phyloP scores from a whole-genome alignment of 2,113 vertebrate genomes.

The Toxostoma redivivum region DNA sequence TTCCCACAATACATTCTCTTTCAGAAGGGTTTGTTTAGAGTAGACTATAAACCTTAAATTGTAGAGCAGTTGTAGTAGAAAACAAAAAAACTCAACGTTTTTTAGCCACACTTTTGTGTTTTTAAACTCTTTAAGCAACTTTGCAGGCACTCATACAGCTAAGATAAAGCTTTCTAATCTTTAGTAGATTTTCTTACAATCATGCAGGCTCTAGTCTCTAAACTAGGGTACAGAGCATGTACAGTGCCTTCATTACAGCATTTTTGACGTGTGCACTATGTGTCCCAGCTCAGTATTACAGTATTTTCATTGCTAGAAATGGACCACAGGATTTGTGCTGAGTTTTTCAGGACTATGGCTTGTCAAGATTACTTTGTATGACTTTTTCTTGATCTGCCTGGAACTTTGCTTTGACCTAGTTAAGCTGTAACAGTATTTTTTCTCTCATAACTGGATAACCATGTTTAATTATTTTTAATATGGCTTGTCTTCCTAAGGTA shows the following conservation, averaged over 20 bases:
- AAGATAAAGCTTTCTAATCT: neutral
- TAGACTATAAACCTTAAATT: neutral
- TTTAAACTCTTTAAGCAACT: neutral
- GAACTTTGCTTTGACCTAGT: neutral
- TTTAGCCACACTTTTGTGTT: neutral
- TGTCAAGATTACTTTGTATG: neutral
- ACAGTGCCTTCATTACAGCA: neutral
- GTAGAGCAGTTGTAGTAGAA: neutral
- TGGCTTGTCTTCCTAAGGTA: neutral
- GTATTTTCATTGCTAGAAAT: neutral
- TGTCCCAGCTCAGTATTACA: neutral
- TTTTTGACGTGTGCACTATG: neutral
- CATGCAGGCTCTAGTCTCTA: neutral
- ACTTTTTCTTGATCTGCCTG: neutral
- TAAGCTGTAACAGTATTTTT: neutral
- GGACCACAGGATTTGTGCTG: neutral
- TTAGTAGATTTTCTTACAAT: neutral
- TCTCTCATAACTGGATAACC: neutral
- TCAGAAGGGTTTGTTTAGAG: neutral
- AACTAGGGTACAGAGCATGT: neutral
- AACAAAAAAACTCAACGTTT: neutral
- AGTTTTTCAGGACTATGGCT: neutral
- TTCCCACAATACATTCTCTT: neutral
- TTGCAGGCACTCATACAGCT: neutral
- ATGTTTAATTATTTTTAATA: neutral